Conservation (phyloP, 2,113 vertebrate species). For the Labeo catla region DNA sequence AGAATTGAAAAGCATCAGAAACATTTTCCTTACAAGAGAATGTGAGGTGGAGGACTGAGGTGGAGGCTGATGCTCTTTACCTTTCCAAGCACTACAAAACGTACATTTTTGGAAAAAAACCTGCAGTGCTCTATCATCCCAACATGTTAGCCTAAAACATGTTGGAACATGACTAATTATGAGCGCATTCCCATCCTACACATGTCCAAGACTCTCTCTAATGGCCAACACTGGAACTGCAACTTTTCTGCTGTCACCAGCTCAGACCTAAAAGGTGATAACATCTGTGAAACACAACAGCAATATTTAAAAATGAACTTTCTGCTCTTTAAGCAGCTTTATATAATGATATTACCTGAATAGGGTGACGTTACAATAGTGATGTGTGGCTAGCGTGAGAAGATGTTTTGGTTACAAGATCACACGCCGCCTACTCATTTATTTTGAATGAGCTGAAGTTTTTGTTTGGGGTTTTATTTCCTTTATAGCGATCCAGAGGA, state of each 20-base stretch:
- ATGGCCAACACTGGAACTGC: conserved; percentile 32
- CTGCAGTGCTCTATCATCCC: background rate
- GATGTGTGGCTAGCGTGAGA: conserved; percentile 10
- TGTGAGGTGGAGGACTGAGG: too few species aligned
- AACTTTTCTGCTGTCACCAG: background rate
- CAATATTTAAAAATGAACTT: background rate
- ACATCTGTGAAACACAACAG: conserved; percentile 12
- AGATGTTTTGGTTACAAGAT: conserved; percentile 27
- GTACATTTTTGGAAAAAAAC: background rate
- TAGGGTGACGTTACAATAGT: background rate
- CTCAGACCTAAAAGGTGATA: background rate
- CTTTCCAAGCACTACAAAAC: too few species aligned
- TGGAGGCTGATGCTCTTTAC: too few species aligned
- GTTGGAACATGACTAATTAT: conserved; percentile 7
- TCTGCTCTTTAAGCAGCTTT: background rate
- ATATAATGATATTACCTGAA: background rate
- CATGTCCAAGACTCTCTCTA: conserved; percentile 32
- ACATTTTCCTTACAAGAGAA: background rate
- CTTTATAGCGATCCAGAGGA: background rate
- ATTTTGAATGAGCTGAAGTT: conserved; percentile 27
- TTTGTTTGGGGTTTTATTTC: conserved; percentile 28
- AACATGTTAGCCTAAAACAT: background rate
- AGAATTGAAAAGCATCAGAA: background rate
- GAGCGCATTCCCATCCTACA: background rate
- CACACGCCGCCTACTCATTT: conserved; percentile 8